These are phyloP conservation scores for Holothuria leucospilota DNA, from an alignment of 53 echinoderm and acorn worm species.

Conservation along the genomic window DNA sequence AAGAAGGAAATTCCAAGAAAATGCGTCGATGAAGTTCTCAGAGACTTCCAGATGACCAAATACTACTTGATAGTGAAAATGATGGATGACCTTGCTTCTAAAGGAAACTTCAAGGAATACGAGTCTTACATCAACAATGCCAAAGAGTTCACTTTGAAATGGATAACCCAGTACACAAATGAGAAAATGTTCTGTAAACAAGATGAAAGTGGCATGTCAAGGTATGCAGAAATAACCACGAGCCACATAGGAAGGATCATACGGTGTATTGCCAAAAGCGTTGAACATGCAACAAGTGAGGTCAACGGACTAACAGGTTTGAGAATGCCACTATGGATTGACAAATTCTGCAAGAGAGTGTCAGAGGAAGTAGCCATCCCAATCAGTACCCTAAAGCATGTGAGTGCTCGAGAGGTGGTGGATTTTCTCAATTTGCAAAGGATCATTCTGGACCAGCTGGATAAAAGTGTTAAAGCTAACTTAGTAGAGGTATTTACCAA, in stretches of 20 bases:
- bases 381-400: constrained; percentile 22
- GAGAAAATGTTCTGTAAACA: constrained; percentile 21
- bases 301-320: neutral
- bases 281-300: neutral
- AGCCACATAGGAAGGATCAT: neutral
- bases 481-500: neutral
- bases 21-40: neutral
- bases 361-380: neutral
- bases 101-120: constrained; percentile 11
- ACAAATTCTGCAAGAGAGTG: constrained; percentile 9
- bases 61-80: neutral
- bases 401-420: constrained; percentile 5
- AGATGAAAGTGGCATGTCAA: constrained; percentile 6
- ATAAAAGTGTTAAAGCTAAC: neutral
- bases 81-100: neutral
- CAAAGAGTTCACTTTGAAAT: constrained; percentile 16
- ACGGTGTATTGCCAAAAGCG: constrained; percentile 4
- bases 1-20: constrained; percentile 12
- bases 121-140: constrained; percentile 19
- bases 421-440: constrained; percentile 36
- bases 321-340: constrained; percentile 11
- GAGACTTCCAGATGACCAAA: constrained; percentile 15
- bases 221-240: constrained; percentile 9
- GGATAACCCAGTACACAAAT: constrained; percentile 18
- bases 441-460: constrained; percentile 17